These are phyloP conservation scores for Danio kyathit DNA, from an alignment of 2,797 vertebrate genomes.

Conservation along the genomic window DNA sequence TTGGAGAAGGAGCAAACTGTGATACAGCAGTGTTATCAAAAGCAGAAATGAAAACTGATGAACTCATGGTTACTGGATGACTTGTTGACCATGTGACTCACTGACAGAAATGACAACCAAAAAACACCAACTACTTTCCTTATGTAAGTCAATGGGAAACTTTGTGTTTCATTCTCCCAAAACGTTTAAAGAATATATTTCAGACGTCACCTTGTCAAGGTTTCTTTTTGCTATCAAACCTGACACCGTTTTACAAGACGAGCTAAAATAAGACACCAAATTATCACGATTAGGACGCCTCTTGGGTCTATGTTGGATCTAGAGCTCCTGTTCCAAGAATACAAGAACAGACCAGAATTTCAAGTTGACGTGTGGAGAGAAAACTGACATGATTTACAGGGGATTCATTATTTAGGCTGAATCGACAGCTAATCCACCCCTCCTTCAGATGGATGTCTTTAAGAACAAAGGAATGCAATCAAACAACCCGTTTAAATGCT, in stretches of 20 bases:
- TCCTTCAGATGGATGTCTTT: background rate
- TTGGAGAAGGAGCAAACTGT: background rate
- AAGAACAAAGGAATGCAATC: background rate
- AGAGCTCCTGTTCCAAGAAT: conserved; percentile 15
- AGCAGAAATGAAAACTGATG: background rate
- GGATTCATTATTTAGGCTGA: conserved; percentile 23
- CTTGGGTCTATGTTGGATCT: conserved; percentile 37
- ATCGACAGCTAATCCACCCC: background rate
- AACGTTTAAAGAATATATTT: conserved; percentile 4
- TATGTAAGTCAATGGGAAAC: background rate
- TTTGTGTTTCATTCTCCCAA: background rate
- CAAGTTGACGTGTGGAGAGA: conserved; percentile 1
- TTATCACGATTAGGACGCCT: conserved; percentile 37
- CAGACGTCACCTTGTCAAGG: background rate
- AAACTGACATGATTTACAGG: background rate
- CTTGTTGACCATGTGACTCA: background rate
- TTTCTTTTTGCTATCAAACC: conserved; percentile 6
- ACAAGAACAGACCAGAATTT: conserved; percentile 34
- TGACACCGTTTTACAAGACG: conserved; percentile 23
- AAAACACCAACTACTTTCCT: background rate
- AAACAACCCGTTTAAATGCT: background rate
- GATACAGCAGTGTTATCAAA: background rate
- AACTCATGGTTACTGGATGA: background rate
- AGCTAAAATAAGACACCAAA: conserved; percentile 54
- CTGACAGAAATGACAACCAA: background rate